Evolutionary conservation across 2,113 vertebrate genomes (phyloP), one percentile per base, ranked within the genome.

Genomic region (Phyllostomus hastatus): DNA sequence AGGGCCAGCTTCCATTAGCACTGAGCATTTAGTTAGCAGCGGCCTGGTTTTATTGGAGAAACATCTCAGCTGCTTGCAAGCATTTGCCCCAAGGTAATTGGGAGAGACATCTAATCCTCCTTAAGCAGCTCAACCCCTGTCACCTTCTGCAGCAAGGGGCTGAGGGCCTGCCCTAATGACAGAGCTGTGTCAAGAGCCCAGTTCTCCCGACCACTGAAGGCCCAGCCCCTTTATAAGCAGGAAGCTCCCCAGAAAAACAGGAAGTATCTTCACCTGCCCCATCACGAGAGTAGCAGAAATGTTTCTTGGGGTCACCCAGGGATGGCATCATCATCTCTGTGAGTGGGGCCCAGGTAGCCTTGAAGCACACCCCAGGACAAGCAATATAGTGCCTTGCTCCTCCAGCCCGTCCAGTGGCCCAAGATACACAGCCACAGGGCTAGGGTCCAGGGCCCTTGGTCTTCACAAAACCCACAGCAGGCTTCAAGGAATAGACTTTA

Each of bases 401-500:
- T 69, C 16, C 15, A 9, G 50, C 10, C 48, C n/a, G 2, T 20
- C 46, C 0, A 0, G 59, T 1, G 26, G 54, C 48, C 66, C 5
- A 3, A 35, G 76, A 88, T 38, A 19, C 1, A 5, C 0, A 1
- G 35, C 57, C 43, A 19, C 50, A 41, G 79, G 69, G 64, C 95
- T 41, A 33, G 28, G 50, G 28, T 4, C 75, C n/a, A 8, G 64
- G 33, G 69, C 7, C 4, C 38, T 28, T 6, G 5, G 28, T 35
- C 59, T 43, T 46, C 78, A 94, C 1, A 4, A 97, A 33, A 92
- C 33, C 67, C 89, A 96, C 81, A 66, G 90, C 38, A 94, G 61
- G 43, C 64, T 66, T 82, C 35, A 84, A 80, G 59, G 78, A 95
- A 96, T 1, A 93, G 1, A 83, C 93, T 98, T 98, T 98, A 98